Conservation (phyloP, 1,140 invertebrate species). For the Platyscapa corneri region DNA sequence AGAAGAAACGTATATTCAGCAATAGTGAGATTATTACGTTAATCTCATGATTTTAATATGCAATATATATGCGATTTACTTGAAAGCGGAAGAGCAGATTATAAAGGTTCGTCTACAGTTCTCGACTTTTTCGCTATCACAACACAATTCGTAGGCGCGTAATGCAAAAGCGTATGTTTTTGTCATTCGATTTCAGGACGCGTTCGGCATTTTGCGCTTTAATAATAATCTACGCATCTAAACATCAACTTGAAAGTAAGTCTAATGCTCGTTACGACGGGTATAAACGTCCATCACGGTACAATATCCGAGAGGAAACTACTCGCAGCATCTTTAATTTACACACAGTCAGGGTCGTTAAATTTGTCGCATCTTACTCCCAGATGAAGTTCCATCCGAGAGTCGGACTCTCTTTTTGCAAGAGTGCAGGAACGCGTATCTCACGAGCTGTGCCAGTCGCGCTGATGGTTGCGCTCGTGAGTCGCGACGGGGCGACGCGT, state of each 20-base stretch:
- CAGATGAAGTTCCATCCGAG: background rate
- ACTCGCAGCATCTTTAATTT: background rate
- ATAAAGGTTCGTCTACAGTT: background rate
- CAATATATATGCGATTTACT: background rate
- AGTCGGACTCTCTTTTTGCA: background rate
- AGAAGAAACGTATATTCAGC: background rate
- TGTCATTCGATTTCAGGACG: too few species aligned
- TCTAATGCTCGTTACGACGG: background rate
- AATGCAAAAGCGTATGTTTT: too few species aligned
- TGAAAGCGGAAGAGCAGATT: background rate
- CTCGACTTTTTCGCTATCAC: background rate
- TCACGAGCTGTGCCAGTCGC: background rate
- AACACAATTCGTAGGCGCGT: too few species aligned
- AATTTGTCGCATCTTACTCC: conserved; percentile 9
- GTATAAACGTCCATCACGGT: background rate
- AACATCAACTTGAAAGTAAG: background rate
- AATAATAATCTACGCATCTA: too few species aligned
- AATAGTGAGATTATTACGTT: background rate
- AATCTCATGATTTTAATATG: background rate
- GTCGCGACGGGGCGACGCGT: conserved; percentile 47
- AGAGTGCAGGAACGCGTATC: background rate
- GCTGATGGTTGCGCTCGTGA: too few species aligned
- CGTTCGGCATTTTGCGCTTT: too few species aligned
- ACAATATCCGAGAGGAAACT: background rate
- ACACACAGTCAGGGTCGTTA: background rate